Percentiles rank a stretch among this genome's conserved stretches.
Conservation (phyloP, 2,797 vertebrate genomes). For the Siniperca undulata region DNA sequence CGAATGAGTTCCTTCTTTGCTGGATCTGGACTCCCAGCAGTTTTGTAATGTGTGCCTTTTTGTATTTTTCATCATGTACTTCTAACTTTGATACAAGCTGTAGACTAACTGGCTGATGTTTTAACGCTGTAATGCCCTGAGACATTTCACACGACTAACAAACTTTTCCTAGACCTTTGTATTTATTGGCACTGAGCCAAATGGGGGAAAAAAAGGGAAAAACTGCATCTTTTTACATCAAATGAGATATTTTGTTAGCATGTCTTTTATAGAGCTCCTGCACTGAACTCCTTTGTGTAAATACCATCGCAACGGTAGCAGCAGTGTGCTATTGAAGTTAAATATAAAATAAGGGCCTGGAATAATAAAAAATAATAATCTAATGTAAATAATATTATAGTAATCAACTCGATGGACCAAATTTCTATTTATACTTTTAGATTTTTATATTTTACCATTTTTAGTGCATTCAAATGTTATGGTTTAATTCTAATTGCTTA, state of each 20-base stretch:
- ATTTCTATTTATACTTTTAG: conserved; percentile 99
- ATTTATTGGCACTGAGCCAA: conserved; percentile 88
- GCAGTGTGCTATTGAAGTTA: conserved; percentile 82
- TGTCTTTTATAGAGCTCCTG: conserved; percentile 87
- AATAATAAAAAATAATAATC: conserved; percentile 86
- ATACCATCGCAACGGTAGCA: conserved; percentile 85
- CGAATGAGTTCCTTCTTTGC: conserved; percentile 43
- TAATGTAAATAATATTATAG: conserved; percentile 96
- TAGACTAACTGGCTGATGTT: conserved; percentile 70
- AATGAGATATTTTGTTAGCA: conserved; percentile 84
- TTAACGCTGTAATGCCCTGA: conserved; percentile 58
- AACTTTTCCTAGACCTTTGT: conserved; percentile 75
- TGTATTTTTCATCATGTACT: conserved; percentile 71
- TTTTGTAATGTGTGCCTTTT: conserved; percentile 84
- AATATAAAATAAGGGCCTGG: conserved; percentile 81
- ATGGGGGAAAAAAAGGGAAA: conserved; percentile 72
- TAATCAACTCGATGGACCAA: conserved; percentile 93
- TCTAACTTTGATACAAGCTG: conserved; percentile 73
- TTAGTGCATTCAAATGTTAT: conserved; percentile 88
- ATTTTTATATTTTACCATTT: conserved; percentile 98
- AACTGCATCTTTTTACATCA: conserved; percentile 77
- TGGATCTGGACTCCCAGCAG: conserved; percentile 58
- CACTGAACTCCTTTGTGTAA: conserved; percentile 88
- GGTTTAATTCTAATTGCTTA: conserved; percentile 88
- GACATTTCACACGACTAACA: conserved; percentile 68